Percentiles rank a stretch among this genome's conserved stretches.
phyloP scores from a whole-genome alignment of 2,888 invertebrate genomes.

The Tipula vernalis region DNA sequence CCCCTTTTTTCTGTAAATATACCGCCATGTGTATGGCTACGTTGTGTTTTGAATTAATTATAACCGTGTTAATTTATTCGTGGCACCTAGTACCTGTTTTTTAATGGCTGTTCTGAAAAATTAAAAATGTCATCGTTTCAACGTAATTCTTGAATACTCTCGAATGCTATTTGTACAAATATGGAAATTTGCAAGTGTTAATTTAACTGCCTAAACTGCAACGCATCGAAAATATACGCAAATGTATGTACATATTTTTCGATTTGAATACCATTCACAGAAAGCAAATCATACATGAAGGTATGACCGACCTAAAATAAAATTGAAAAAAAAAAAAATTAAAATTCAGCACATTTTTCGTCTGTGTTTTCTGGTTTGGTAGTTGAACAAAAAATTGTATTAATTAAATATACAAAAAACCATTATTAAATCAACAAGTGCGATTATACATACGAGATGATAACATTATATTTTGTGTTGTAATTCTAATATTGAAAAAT shows the following conservation, averaged over 20 bases:
- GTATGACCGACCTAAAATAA: neutral
- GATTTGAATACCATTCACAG: neutral
- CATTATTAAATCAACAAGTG: neutral
- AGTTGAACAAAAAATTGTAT: neutral
- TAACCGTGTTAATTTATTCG: neutral
- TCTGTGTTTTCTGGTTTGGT: neutral
- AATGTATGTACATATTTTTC: neutral
- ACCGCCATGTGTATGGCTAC: neutral
- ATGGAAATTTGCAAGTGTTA: no score
- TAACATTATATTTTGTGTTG: neutral
- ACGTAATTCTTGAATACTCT: no score
- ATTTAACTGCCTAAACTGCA: no score
- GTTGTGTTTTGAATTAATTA: neutral
- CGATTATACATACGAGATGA: no score
- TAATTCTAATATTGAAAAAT: neutral
- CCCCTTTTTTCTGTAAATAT: neutral
- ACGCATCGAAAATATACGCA: no score
- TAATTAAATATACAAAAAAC: neutral
- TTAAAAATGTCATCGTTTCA: neutral
- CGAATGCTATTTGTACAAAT: no score
- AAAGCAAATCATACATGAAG: neutral
- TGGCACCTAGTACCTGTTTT: neutral
- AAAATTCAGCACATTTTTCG: neutral
- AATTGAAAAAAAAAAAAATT: neutral
- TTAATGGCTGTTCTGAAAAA: neutral